A percentile compares a stretch with the other conserved stretches of the same genome.
phyloP scores from a whole-genome alignment of 2,888 invertebrate genomes.

The Lobophora halterata region DNA sequence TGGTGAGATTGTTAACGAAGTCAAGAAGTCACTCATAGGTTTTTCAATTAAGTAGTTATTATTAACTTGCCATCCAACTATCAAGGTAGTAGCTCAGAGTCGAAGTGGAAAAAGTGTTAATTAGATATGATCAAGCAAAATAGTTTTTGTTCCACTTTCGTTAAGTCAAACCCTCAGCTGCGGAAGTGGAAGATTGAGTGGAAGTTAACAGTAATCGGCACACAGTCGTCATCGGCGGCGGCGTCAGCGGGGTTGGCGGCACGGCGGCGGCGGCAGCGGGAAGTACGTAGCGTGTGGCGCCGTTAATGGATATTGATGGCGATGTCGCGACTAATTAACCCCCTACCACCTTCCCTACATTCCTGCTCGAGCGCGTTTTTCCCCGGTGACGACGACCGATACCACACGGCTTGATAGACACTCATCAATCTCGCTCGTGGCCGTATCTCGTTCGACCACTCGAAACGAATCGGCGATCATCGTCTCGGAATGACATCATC shows the following conservation, averaged over 20 bases:
- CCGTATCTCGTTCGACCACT: constrained; percentile 48
- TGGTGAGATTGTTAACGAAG: too few relatives aligned
- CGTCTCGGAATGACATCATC: constrained; percentile 55
- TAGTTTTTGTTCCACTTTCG: constrained; percentile 39
- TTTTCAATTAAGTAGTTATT: too few relatives aligned
- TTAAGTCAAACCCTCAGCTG: constrained; percentile 43
- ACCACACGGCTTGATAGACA: constrained; percentile 42
- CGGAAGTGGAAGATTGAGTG: constrained; percentile 62
- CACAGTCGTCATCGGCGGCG: constrained; percentile 31
- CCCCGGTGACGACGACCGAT: constrained; percentile 44
- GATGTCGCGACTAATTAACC: constrained; percentile 73
- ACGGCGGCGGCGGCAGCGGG: constrained; percentile 38
- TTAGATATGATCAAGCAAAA: constrained; percentile 19
- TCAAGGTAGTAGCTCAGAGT: too few relatives aligned
- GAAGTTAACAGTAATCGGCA: constrained; percentile 55
- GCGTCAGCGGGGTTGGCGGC: constrained; percentile 33
- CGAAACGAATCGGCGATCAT: constrained; percentile 45
- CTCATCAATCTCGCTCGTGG: constrained; percentile 50
- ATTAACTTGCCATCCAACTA: too few relatives aligned
- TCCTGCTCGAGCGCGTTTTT: constrained; percentile 47
- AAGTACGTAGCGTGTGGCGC: constrained; percentile 73
- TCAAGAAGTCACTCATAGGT: too few relatives aligned
- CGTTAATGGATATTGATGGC: constrained; percentile 79
- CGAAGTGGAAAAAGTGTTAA: too few relatives aligned
- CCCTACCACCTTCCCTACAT: constrained; percentile 51